Evolutionary conservation across 2,888 invertebrate species (phyloP), one percentile per base, ranked within the genome.

Genomic region (Agonopterix arenella): DNA sequence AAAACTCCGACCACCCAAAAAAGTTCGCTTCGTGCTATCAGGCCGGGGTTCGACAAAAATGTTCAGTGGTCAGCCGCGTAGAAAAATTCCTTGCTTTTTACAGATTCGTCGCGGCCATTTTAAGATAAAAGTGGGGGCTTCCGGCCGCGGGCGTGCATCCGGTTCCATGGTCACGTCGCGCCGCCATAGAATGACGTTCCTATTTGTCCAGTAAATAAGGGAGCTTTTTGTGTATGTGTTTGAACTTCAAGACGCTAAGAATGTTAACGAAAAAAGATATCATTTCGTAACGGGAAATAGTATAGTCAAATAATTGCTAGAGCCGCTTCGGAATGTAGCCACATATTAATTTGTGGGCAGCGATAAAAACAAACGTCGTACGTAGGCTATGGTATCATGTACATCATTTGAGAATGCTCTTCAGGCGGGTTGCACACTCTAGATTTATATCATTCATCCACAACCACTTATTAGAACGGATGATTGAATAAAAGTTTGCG

Each of bases 21-120:
- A 83, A 82, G 75, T 79, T 79, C 65, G 78, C 81, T 68, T 70
- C 76, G 75, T 76, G 76, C 68, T 66, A 65, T 67, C 68, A 64
- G 63, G 65, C 60, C 63, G 64, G 56, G 53, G 66, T 65, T 76
- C 70, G 8, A 67, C 78, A 79, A 77, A 71, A 84, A 86, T 83
- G 83, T 78, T 76, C 76, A 70, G 79, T 78, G 84, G 61, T 60
- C 82, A 83, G 72, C 70, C 77, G 77, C 68, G 76, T 80, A 82
- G 84, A 85, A 84, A 85, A 74, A 85, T 85, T 84, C 81, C 79
- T 75, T 61, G 67, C 65, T 70, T 75, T 73, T 79, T 73, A 72
- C 73, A 71, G 76, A 82, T 84, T 83, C 73, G 85, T 71, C 70
- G 76, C 75, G 84, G 84, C 75, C 81, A 82, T 80, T 82, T 79